These are phyloP conservation scores for Pollachius pollachius DNA, from an alignment of 2,113 vertebrate species.

Conservation along the genomic window DNA sequence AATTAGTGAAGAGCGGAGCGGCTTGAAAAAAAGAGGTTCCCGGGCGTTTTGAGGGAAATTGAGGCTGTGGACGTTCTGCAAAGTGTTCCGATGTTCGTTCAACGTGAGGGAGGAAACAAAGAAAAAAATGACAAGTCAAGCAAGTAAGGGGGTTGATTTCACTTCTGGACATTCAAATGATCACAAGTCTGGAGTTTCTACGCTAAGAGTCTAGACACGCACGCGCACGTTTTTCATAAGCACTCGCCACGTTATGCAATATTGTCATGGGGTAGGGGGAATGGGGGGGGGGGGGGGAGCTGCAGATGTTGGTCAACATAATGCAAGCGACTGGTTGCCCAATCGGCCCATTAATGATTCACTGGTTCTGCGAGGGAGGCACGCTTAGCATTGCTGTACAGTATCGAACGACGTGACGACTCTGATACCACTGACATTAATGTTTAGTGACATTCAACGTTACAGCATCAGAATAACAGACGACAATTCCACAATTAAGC, in stretches of 20 bases:
- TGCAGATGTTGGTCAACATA: slow-evolving; percentile 10
- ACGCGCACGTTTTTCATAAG: background rate
- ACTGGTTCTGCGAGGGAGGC: slow-evolving; percentile 2
- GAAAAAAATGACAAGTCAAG: no score
- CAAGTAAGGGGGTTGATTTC: no score
- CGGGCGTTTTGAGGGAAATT: no score
- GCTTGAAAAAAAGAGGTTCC: no score
- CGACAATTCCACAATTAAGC: slow-evolving; percentile 23
- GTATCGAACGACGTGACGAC: background rate
- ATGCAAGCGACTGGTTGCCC: slow-evolving; percentile 24
- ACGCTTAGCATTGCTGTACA: slow-evolving; percentile 9
- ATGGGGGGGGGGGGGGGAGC: background rate
- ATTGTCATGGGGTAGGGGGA: no score
- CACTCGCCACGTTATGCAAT: background rate
- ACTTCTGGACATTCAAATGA: no score
- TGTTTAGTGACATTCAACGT: slow-evolving; percentile 6
- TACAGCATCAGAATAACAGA: slow-evolving; percentile 8
- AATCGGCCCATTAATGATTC: slow-evolving; percentile 33
- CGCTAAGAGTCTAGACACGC: no score
- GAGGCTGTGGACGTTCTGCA: no score
- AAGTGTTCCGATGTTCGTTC: no score
- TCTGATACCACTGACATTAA: background rate
- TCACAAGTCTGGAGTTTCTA: no score
- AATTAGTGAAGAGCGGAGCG: no score
- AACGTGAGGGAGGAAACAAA: no score